These are phyloP conservation scores for Platyscapa corneri DNA, from an alignment of 1,140 invertebrate species.

Conservation along the genomic window DNA sequence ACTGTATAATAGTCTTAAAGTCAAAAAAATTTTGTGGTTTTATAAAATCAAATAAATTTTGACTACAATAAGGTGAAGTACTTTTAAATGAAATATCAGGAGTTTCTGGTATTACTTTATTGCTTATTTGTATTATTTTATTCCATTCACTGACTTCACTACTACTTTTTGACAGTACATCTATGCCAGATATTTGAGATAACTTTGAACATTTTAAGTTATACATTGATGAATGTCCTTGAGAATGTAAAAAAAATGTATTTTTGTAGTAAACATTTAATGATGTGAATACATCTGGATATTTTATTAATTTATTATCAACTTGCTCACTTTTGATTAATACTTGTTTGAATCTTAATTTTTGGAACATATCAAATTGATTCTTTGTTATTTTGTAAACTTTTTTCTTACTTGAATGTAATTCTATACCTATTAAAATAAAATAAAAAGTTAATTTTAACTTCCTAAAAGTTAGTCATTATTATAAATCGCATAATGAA, in stretches of 20 bases:
- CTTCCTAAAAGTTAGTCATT: too few relatives aligned
- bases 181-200: constrained; percentile 16
- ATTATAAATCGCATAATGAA: too few relatives aligned
- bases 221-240: not conserved
- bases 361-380: not conserved
- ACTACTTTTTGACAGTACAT: not conserved
- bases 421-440: constrained; percentile 29
- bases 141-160: not conserved
- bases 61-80: constrained; percentile 16
- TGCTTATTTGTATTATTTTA: not conserved
- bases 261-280: constrained; percentile 1
- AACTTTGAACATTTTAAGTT: not conserved
- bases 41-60: not conserved
- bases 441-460: constrained; percentile 3
- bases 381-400: not conserved
- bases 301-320: not conserved
- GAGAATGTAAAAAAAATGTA: not conserved
- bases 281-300: not conserved
- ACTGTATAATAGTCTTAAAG: not conserved
- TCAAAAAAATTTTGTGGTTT: not conserved
- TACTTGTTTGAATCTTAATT: not conserved
- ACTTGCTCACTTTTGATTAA: constrained; percentile 1
- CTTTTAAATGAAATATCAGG: not conserved
- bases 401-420: constrained; percentile 21
- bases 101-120: constrained; percentile 8